Evolutionary conservation across 2,888 invertebrate genomes (phyloP), one percentile per base, ranked within the genome.

Genomic region (Formica aserva): DNA sequence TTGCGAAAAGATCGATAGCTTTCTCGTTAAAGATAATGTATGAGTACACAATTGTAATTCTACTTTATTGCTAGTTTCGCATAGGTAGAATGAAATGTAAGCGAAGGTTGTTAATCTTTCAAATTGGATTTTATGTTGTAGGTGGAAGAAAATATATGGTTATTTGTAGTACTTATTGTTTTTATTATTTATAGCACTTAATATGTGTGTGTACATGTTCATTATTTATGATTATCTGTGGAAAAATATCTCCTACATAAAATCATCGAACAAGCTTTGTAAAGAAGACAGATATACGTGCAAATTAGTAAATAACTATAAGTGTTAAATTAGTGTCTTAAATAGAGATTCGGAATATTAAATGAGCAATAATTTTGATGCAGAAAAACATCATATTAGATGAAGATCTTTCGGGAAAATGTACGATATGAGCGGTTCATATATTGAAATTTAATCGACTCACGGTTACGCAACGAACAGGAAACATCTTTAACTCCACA

Each of bases 21-120:
- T 57, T 67, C 67, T 60, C 60, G 45, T 55, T 32, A 45, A 45
- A 71, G 41, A 60, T 69, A 55, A 77, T 66, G 38, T 29, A 66
- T 8, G 38, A 18, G 15, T 5, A 26, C 13, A n/a, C 38, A 26
- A 55, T 62, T 41, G 26, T 41, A 52, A 6, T 18, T 52, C 6
- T 55, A 11, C 26, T 65, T 65, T 52, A 76, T 52, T 66, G n/a
- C 26, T 35, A n/a, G 13, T 52, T 41, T 75, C 15, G 1, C 29
- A 32, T 26, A 35, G 3, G 15, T 22, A 26, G 13, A 26, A 48
- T 65, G 18, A 26, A 35, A 11, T 67, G 11, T 48, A 29, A 29
- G 60, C 22, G 15, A 29, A 74, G 1, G 29, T 26, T 29, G 13
- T 41, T 32, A 60, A 45, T 41, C 29, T 62, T 62, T 74, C 1